Conservation (phyloP, 2,888 invertebrate genomes). For the Dasysyrphus albostriatus region DNA sequence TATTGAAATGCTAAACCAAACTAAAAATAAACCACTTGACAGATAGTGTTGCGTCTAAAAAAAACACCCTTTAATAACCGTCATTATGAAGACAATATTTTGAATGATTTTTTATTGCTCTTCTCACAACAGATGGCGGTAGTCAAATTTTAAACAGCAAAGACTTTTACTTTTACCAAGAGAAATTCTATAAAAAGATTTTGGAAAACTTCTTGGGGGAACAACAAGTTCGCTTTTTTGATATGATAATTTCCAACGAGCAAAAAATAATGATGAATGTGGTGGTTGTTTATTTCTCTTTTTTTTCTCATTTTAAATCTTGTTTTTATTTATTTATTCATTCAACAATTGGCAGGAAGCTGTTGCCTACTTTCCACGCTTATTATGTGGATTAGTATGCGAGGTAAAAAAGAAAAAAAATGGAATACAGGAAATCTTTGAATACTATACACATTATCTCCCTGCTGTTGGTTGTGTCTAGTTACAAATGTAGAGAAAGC, state of each 20-base stretch:
- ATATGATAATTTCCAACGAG: slow-evolving; percentile 8
- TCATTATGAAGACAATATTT: slow-evolving; percentile 19
- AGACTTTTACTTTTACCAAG: slow-evolving; percentile 42
- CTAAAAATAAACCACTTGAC: no score
- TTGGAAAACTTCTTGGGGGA: not conserved
- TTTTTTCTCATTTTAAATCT: not conserved
- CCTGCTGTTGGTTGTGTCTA: slow-evolving; percentile 12
- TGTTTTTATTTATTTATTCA: not conserved
- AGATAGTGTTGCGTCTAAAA: no score
- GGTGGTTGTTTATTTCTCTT: not conserved
- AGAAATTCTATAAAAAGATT: slow-evolving; percentile 1
- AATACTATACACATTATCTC: not conserved
- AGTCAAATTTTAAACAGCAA: slow-evolving; percentile 10
- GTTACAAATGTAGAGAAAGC: slow-evolving; percentile 37
- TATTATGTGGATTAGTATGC: slow-evolving; percentile 54
- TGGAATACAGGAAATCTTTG: slow-evolving; percentile 57
- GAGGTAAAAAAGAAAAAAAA: slow-evolving; percentile 27
- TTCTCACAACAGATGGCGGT: slow-evolving; percentile 10
- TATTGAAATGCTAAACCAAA: no score
- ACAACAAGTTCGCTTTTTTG: not conserved
- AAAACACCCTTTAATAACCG: no score
- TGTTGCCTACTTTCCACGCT: slow-evolving; percentile 56
- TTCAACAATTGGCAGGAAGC: slow-evolving; percentile 43
- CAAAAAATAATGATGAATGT: slow-evolving; percentile 24
- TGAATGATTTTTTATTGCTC: not conserved